A percentile compares a stretch with the other conserved stretches of the same genome.
Evolutionary conservation across 1,140 invertebrate species (phyloP).

Genomic region (Drosophila lini): DNA sequence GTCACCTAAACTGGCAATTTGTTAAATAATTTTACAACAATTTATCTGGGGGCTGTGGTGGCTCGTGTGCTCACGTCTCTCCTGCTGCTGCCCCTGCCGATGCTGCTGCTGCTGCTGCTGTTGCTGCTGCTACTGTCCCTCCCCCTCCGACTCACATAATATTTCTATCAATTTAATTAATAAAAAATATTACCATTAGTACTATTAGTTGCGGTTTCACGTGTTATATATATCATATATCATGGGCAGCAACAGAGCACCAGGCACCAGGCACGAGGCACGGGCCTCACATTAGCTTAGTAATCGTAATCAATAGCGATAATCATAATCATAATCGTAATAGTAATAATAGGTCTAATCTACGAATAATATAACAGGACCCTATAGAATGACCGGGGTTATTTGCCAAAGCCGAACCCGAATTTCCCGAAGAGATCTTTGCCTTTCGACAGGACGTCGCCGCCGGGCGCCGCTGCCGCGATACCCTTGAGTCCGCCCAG

Average conservation of each 20-base stretch:
- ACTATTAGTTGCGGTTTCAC: constrained; percentile 68
- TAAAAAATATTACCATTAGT: constrained; percentile 79
- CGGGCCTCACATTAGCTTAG: constrained; percentile 57
- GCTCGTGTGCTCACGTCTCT: background rate
- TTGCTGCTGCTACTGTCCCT: constrained; percentile 21
- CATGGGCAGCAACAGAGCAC: constrained; percentile 38
- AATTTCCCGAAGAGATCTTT: constrained; percentile 97
- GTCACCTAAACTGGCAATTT: constrained; percentile 58
- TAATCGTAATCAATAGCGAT: constrained; percentile 75
- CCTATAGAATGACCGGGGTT: constrained; percentile 86
- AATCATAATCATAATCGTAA: constrained; percentile 79
- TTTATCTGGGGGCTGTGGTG: constrained; percentile 47
- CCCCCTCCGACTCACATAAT: constrained; percentile 49
- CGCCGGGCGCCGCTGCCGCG: constrained; percentile 92
- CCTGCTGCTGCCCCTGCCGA: constrained; percentile 9
- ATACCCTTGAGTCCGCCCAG: constrained; percentile 79
- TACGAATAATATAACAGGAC: constrained; percentile 83
- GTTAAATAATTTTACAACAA: constrained; percentile 76
- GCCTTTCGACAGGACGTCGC: constrained; percentile 94
- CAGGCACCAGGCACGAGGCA: constrained; percentile 14
- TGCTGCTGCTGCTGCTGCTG: constrained; percentile 28
- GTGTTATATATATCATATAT: constrained; percentile 43
- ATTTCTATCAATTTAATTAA: constrained; percentile 82
- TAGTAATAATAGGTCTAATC: constrained; percentile 79
- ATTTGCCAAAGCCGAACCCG: constrained; percentile 91